Percentiles rank a stretch among this genome's conserved stretches.
These are phyloP conservation scores for Tholera decimalis DNA, from an alignment of 2,888 invertebrate genomes.

Conservation along the genomic window DNA sequence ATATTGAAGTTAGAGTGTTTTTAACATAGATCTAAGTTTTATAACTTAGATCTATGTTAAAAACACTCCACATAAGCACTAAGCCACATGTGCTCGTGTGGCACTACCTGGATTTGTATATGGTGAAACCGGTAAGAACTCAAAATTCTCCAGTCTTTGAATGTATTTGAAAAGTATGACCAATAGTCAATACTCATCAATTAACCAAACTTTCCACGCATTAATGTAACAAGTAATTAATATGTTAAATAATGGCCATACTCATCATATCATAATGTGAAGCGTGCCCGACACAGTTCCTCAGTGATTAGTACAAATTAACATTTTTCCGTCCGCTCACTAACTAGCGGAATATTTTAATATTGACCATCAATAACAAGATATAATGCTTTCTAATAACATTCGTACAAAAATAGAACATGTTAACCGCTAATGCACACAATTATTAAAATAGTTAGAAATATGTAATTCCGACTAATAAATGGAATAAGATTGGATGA, in stretches of 20 bases:
- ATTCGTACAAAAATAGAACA: slow-evolving; percentile 51
- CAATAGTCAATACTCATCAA: slow-evolving; percentile 9
- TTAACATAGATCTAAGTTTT: no score
- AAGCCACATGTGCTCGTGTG: no score
- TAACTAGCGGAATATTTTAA: slow-evolving; percentile 68
- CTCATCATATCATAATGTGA: slow-evolving; percentile 24
- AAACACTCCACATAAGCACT: no score
- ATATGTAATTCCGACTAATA: slow-evolving; percentile 16
- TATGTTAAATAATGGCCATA: slow-evolving; percentile 35
- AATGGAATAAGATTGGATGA: slow-evolving; percentile 6
- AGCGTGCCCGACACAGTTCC: slow-evolving; percentile 49
- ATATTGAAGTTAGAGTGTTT: no score
- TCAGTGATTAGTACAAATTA: slow-evolving; percentile 71
- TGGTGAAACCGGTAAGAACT: no score
- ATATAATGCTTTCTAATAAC: slow-evolving; percentile 56
- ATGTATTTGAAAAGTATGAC: slow-evolving; percentile 7
- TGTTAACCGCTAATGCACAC: slow-evolving; percentile 32
- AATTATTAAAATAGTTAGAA: slow-evolving; percentile 26
- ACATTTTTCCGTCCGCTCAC: slow-evolving; percentile 79
- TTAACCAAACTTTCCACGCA: slow-evolving; percentile 55
- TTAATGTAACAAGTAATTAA: slow-evolving; percentile 56
- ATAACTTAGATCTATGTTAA: no score
- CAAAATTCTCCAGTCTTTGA: not conserved
- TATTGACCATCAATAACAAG: slow-evolving; percentile 34
- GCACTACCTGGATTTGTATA: no score